Percentiles rank a stretch among this genome's conserved stretches.
These are phyloP conservation scores for Papilio aristodemus DNA, from an alignment of 1,140 invertebrate genomes.

Conservation along the genomic window DNA sequence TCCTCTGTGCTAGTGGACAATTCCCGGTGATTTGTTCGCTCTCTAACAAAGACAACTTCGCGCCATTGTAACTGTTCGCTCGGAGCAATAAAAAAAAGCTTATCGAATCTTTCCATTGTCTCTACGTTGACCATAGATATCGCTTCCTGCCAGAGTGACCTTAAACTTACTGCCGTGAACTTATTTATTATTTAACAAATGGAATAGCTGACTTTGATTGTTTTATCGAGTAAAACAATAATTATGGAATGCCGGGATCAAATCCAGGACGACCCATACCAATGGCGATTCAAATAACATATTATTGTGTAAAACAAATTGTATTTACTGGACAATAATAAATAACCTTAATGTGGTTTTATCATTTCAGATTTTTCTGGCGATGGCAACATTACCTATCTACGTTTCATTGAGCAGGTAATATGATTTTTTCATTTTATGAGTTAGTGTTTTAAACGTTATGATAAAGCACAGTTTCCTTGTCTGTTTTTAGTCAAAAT, in stretches of 20 bases:
- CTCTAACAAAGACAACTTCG: slow-evolving; percentile 37
- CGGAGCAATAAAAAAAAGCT: slow-evolving; percentile 54
- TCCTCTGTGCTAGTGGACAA: slow-evolving; percentile 11
- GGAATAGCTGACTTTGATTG: neutral
- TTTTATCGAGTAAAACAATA: too few species aligned
- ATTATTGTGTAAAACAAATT: too few species aligned
- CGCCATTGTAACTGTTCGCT: slow-evolving; percentile 51
- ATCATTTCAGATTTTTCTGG: slow-evolving; percentile 45
- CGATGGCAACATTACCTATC: slow-evolving; percentile 67
- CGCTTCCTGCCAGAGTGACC: slow-evolving; percentile 49
- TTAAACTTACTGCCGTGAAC: slow-evolving; percentile 20
- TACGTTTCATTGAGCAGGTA: slow-evolving; percentile 69
- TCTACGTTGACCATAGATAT: slow-evolving; percentile 41
- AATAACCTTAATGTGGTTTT: too few species aligned
- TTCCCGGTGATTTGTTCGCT: slow-evolving; percentile 14
- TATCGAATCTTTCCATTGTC: slow-evolving; percentile 62
- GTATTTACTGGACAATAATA: too few species aligned
- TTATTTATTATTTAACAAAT: slow-evolving; percentile 2
- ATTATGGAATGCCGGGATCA: too few species aligned
- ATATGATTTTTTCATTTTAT: slow-evolving; percentile 24
- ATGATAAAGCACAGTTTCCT: neutral
- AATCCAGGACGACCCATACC: too few species aligned
- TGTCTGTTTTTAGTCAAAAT: neutral
- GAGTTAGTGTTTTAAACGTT: too few species aligned
- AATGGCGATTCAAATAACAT: too few species aligned